Evolutionary conservation across 53 echinoderm and acorn worm species (phyloP), one percentile per base, ranked within the genome.

Genomic region (Arbacia lixula): DNA sequence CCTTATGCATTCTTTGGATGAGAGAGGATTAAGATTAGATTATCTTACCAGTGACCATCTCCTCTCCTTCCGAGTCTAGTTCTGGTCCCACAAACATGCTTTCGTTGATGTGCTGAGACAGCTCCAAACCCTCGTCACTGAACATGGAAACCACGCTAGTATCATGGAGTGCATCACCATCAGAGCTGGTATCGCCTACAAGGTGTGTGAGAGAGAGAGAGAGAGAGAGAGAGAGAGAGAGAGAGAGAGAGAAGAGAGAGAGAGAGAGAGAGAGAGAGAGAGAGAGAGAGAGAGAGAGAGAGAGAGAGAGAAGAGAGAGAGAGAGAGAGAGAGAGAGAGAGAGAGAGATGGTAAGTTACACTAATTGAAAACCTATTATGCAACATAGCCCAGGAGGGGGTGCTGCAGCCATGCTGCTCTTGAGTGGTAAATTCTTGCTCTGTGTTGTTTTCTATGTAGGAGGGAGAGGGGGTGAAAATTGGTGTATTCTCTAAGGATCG

Each of bases 71-170:
- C 0, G 94, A 43, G 80, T 98, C 98, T 19, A 98, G 87, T 52
- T 98, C 98, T 29, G 92, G 94, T 16, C 98, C 98, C 3, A 82
- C 86, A 83, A 98, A 98, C 78, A 98, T 98, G 80, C 98, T 98
- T 87, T 98, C 98, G 16, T 92, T 86, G 11, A 98, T 84, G 66
- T 96, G 96, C 58, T 98, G 98, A 32, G 98, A 98, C 21, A 98
- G 87, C 40, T 98, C 98, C 51, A 98, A 61, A 9, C 98, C 98
- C 61, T 98, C 98, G 25, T 98, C 98, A 40, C 93, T 96, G 74
- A 88, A 91, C 64, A 86, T 80, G 1, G 98, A 98, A 0, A 72
- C 72, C 1, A 94, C 66, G 41, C 94, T 98, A 68, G 94, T 94
- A 71, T 98, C 92, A 6, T 94, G 89, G 3, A 83, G 76, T 20